Evolutionary conservation across 2,797 vertebrate genomes (phyloP), one percentile per base, ranked within the genome.

Genomic region (Cuniculus paca): DNA sequence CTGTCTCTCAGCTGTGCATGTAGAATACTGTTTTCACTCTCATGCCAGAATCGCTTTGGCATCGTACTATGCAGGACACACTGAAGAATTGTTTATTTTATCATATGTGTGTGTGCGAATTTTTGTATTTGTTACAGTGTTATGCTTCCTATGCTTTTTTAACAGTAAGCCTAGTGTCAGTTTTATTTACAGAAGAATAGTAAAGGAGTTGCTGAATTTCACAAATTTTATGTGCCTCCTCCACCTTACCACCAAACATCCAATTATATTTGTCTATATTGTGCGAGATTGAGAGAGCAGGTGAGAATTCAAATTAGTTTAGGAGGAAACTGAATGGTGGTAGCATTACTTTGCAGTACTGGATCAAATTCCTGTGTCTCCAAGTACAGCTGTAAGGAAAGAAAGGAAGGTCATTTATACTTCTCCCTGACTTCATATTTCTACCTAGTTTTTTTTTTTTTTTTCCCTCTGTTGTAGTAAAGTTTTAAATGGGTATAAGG

Each of bases 31-130:
- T 58, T 72, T 94, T 90, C 84, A n/a, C 39, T 61, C 85, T 77
- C 39, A 74, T 82, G 61, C 31, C 95, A 28, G 28, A 16, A 1
- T 61, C 81, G 24, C 56, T 97, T 65, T 61, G 75, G 17, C 19
- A 12, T 87, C 74, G n/a, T 42, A 28, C 81, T 94, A 63, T 91
- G 14, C 39, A 63, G 36, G 65, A 17, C 14, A 56, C 50, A 65
- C 74, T 86, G 84, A 95, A 90, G 28, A 92, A 79, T 39, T 93
- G 75, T 89, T 89, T 52, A 58, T 94, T 20, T 74, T 54, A 45
- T 68, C 58, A 12, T 48, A 4, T 85, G 26, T 87, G 28, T 65
- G 2, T 89, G 34, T 93, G 20, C 82, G 72, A 63, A 54, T 88
- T 94, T 96, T 91, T 95, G 16, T 90, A 54, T 68, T 13, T 22